These are phyloP conservation scores for Drosophila algonquin DNA, from an alignment of 2,888 invertebrate genomes.

Conservation along the genomic window DNA sequence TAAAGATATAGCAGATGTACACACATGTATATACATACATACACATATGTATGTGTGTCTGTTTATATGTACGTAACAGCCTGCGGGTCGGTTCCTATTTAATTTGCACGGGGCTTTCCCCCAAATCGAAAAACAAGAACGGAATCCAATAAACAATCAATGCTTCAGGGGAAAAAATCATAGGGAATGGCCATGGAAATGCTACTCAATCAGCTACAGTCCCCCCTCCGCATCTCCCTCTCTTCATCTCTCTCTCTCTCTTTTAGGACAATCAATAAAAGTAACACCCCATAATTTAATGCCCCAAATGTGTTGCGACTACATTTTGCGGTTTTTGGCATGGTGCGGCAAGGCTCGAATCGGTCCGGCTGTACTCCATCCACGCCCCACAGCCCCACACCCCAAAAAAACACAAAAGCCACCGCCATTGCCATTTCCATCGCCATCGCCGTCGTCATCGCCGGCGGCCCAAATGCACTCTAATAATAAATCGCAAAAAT, in stretches of 20 bases:
- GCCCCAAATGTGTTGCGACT: slow-evolving; percentile 74
- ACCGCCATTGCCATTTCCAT: too few species aligned
- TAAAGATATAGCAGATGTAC: neutral
- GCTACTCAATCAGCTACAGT: slow-evolving; percentile 47
- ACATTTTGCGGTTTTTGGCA: slow-evolving; percentile 61
- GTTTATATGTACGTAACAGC: slow-evolving; percentile 15
- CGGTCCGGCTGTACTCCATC: neutral
- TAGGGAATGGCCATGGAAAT: slow-evolving; percentile 15
- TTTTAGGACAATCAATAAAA: slow-evolving; percentile 70
- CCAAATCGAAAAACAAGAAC: slow-evolving; percentile 68
- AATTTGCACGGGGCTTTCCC: slow-evolving; percentile 58
- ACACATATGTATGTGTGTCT: too few species aligned
- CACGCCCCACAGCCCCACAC: neutral
- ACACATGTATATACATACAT: neutral
- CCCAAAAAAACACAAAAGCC: neutral
- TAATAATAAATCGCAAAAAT: slow-evolving; percentile 79
- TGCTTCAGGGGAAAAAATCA: slow-evolving; percentile 9
- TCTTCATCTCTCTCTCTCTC: neutral
- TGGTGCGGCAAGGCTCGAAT: neutral
- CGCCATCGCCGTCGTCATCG: slow-evolving; percentile 15
- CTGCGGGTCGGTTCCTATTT: slow-evolving; percentile 60
- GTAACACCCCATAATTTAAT: slow-evolving; percentile 80
- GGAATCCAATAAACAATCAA: slow-evolving; percentile 64
- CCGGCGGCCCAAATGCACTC: slow-evolving; percentile 75
- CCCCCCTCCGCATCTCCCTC: neutral